These are phyloP conservation scores for Thyatira batis DNA, from an alignment of 2,888 invertebrate species.

Conservation along the genomic window DNA sequence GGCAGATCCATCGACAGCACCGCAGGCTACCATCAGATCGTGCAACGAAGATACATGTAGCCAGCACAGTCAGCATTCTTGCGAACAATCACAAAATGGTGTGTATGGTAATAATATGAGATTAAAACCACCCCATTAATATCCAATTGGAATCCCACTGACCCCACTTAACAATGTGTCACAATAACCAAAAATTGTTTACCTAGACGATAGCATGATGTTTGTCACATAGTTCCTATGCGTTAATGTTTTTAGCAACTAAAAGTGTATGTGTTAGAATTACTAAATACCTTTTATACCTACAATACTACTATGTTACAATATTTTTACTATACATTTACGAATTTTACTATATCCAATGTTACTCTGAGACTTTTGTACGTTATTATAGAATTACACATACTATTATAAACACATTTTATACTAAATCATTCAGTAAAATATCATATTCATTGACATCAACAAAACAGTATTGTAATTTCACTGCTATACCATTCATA, in stretches of 20 bases:
- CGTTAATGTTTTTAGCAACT: slow-evolving; percentile 4
- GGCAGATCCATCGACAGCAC: slow-evolving; percentile 57
- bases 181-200: slow-evolving; percentile 5
- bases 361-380: background rate
- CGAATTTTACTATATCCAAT: background rate
- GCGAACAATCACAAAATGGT: slow-evolving; percentile 68
- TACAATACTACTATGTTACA: background rate
- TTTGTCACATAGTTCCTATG: background rate
- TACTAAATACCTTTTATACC: slow-evolving; percentile 7
- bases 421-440: too few species aligned
- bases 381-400: too few species aligned
- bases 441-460: background rate
- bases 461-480: background rate
- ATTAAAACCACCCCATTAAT: background rate
- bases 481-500: background rate
- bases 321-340: background rate
- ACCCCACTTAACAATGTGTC: background rate
- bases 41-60: slow-evolving; percentile 68
- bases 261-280: slow-evolving; percentile 14
- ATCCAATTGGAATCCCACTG: background rate
- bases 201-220: slow-evolving; percentile 20
- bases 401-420: too few species aligned
- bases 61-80: slow-evolving; percentile 64
- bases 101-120: slow-evolving; percentile 39
- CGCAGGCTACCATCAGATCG: slow-evolving; percentile 43